Percentiles rank a stretch among this genome's conserved stretches.
These are phyloP conservation scores for Tychaedon coryphoeus DNA, from an alignment of 2,113 vertebrate genomes.

Conservation along the genomic window DNA sequence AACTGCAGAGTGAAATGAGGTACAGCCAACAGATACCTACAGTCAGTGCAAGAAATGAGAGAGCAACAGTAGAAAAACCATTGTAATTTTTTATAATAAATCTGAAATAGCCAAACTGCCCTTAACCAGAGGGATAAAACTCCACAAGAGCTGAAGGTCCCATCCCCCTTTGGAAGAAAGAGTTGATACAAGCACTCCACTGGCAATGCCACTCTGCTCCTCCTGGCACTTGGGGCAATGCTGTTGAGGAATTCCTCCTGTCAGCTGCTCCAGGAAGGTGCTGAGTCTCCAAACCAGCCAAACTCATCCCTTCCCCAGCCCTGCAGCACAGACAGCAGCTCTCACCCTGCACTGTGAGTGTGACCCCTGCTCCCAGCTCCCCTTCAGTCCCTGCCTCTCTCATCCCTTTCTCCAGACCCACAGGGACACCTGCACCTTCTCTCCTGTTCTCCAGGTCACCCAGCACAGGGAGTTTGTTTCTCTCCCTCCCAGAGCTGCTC, in stretches of 20 bases:
- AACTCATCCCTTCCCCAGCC: rapidly evolving
- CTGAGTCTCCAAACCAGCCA: neutral
- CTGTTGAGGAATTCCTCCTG: neutral
- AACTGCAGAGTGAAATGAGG: rapidly evolving
- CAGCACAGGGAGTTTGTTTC: neutral
- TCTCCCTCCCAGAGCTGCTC: neutral
- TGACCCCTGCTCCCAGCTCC: neutral
- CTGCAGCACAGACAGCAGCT: neutral
- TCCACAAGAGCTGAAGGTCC: neutral
- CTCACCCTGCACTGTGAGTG: rapidly evolving
- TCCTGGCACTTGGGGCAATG: neutral
- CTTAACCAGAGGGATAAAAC: neutral
- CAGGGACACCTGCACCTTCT: rapidly evolving
- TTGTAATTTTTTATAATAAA: neutral
- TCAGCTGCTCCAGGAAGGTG: neutral
- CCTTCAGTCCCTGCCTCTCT: rapidly evolving
- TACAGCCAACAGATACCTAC: neutral
- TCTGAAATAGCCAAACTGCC: neutral
- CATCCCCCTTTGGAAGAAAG: neutral
- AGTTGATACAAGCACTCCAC: rapidly evolving
- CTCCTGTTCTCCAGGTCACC: neutral
- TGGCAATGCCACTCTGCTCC: neutral
- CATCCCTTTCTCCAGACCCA: neutral
- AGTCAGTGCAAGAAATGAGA: neutral
- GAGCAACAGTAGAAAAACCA: neutral